A percentile compares a stretch with the other conserved stretches of the same genome.
Evolutionary conservation across 2,113 vertebrate genomes (phyloP).

Genomic region (Gila orcuttii): DNA sequence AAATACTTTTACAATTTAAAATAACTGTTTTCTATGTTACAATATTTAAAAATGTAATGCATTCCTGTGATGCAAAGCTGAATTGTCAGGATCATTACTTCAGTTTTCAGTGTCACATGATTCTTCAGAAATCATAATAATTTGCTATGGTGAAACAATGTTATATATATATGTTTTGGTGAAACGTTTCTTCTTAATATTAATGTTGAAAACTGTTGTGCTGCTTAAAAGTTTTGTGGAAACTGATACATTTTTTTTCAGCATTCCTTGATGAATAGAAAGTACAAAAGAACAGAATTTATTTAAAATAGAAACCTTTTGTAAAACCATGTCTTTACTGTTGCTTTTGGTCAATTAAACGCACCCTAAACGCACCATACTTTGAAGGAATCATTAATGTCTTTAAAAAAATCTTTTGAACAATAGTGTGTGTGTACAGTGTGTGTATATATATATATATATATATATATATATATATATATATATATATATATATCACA

Average conservation of each 20-base stretch:
- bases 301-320: background rate
- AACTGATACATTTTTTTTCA: background rate
- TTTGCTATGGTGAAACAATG: background rate
- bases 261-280: background rate
- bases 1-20: background rate
- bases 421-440: too few relatives aligned
- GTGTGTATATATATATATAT: too few relatives aligned
- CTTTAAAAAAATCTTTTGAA: background rate
- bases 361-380: too few relatives aligned
- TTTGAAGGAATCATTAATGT: background rate
- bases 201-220: background rate
- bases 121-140: background rate
- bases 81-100: background rate
- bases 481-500: too few relatives aligned
- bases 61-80: background rate
- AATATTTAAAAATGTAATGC: background rate
- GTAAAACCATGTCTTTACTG: background rate
- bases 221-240: too few relatives aligned
- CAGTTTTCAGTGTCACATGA: background rate
- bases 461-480: too few relatives aligned
- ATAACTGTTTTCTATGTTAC: background rate
- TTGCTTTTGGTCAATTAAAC: background rate
- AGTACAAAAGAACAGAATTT: background rate
- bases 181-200: background rate
- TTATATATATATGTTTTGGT: background rate